Percentiles rank a stretch among this genome's conserved stretches.
These are phyloP conservation scores for Psilanteris sp. DNA, from an alignment of 1,140 invertebrate genomes.

Conservation along the genomic window DNA sequence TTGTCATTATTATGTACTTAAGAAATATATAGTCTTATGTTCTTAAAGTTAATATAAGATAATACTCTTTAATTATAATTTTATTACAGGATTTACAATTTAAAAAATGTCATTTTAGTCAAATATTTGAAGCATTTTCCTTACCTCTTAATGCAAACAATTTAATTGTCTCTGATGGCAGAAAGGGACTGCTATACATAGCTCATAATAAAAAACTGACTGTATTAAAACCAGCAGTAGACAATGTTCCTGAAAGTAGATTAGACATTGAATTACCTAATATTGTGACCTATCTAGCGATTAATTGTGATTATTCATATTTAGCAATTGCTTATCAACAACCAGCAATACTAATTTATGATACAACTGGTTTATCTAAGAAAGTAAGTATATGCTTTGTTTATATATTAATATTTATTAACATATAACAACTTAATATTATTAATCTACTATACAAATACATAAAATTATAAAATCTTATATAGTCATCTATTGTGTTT, in stretches of 20 bases:
- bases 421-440: too few relatives aligned
- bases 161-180: conserved; percentile 70
- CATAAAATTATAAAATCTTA: too few relatives aligned
- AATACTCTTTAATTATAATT: conserved; percentile 1
- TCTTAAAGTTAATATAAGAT: too few relatives aligned
- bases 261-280: conserved; percentile 67
- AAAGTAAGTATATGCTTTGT: too few relatives aligned
- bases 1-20: too few relatives aligned
- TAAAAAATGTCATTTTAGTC: conserved; percentile 65
- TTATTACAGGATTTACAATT: conserved; percentile 75
- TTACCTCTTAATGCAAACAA: conserved; percentile 65
- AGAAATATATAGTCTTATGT: too few relatives aligned
- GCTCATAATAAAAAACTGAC: conserved; percentile 72
- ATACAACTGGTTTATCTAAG: conserved; percentile 66
- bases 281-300: conserved; percentile 64
- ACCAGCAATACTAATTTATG: conserved; percentile 71
- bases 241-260: conserved; percentile 68
- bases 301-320: conserved; percentile 73
- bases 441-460: too few relatives aligned
- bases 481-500: too few relatives aligned
- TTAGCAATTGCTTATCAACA: conserved; percentile 68
- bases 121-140: conserved; percentile 69
- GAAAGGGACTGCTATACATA: conserved; percentile 73
- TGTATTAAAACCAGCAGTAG: conserved; percentile 66
- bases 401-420: too few relatives aligned